Base-by-base conservation (phyloP, 2,888 invertebrate species). In the Dromius quadrimaculatus region DNA sequence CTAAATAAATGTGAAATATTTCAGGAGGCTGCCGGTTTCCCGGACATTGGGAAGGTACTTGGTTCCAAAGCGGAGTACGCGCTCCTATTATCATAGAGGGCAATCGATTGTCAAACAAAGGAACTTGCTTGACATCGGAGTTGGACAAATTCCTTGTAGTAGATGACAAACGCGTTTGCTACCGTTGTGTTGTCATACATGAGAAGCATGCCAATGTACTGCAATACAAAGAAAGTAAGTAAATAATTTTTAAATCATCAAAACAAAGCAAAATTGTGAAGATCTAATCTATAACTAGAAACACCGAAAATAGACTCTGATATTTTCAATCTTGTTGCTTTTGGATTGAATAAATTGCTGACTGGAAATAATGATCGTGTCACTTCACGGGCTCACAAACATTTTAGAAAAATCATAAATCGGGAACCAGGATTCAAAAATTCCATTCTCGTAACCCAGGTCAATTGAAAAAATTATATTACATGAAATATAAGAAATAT, bases 141-240 rank as follows among this genome's bases (percentile, higher is more conserved):
- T 93, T 93, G 78, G 93, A 94, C 86, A 94, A 94, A 85, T 94
- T 92, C 84, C 88, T 94, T 76, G 89, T 94, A 76, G 92, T 93
- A 77, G 93, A 94, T 82, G 93, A 93, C 81, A 92, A 92, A 86
- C 90, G 92, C 73, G 83, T 83, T 81, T 97, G 96, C 85, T 94
- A 93, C 85, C 92, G 94, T 77, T 97, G 96, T 84, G 92, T 97
- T 80, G 95, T 96, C 81, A 95, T 97, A 86, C 95, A 95, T 82
- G 94, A 95, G 83, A 95, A 95, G 83, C 96, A 97, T 85, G 88
- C 90, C 80, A 97, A 97, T 86, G 94, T 97, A 77, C 88, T 97
- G 74, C 96, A 97, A 84, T 97, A 95, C 87, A 97, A 97, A 90
- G 95, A 96, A 88, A 96, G 97, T 97, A 86, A 95, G 96, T 93